Conservation (phyloP, 2,888 invertebrate genomes). For the Agrochola lychnidis region DNA sequence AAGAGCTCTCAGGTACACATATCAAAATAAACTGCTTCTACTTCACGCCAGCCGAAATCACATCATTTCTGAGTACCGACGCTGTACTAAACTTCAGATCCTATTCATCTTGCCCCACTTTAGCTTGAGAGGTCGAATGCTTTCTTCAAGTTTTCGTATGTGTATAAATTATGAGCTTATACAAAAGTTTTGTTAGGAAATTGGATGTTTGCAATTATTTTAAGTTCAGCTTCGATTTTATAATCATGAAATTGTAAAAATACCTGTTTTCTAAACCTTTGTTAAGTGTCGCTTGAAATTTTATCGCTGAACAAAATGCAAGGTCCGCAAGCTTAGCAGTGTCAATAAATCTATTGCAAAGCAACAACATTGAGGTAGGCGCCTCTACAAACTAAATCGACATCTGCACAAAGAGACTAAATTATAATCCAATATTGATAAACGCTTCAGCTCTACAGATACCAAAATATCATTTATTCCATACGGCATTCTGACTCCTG, state of each 20-base stretch:
- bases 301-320: background rate
- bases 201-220: conserved; percentile 5
- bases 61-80: conserved; percentile 61
- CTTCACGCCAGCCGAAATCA: conserved; percentile 63
- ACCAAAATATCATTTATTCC: conserved; percentile 44
- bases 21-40: conserved; percentile 63
- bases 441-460: conserved; percentile 23
- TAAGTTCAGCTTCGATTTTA: background rate
- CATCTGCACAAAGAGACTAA: conserved; percentile 23
- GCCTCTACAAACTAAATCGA: background rate
- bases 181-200: conserved; percentile 29
- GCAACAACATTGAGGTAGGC: background rate
- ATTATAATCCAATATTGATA: conserved; percentile 53
- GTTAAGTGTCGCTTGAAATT: background rate
- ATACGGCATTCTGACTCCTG: conserved; percentile 51
- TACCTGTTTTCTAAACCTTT: background rate
- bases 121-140: conserved; percentile 46
- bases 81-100: conserved; percentile 56
- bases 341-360: background rate
- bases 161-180: conserved; percentile 45
- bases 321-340: background rate
- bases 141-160: conserved; percentile 47
- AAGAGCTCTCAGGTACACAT: conserved; percentile 63
- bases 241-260: background rate
- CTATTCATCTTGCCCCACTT: conserved; percentile 60